Evolutionary conservation across 2,888 invertebrate genomes (phyloP).

Genomic region (Elysia crispata): DNA sequence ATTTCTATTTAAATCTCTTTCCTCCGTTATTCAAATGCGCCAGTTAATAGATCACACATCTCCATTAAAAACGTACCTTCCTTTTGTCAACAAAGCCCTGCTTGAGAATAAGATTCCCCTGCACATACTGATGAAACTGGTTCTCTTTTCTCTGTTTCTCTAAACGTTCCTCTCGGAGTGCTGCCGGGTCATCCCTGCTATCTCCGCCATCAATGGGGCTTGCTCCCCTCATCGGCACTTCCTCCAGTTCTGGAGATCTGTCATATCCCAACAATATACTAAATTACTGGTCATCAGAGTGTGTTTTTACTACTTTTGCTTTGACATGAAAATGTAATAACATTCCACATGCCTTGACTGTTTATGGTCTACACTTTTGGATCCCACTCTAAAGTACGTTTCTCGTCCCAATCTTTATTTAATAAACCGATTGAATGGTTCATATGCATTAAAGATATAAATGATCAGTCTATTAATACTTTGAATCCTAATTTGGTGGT

Average conservation of each 20-base stretch:
- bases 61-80: constrained; percentile 80
- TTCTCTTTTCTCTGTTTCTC: constrained; percentile 73
- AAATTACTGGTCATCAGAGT: background rate
- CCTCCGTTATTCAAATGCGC: too few species aligned
- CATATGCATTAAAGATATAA: too few species aligned
- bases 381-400: too few species aligned
- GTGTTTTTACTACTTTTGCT: background rate
- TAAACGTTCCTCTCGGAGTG: constrained; percentile 65
- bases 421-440: too few species aligned
- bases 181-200: constrained; percentile 49
- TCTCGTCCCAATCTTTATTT: too few species aligned
- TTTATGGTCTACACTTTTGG: too few species aligned
- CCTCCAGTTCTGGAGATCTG: constrained; percentile 46
- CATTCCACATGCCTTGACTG: background rate
- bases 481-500: too few species aligned
- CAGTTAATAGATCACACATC: too few species aligned
- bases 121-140: constrained; percentile 91
- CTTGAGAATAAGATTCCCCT: constrained; percentile 94
- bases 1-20: too few species aligned
- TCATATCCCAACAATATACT: too few species aligned
- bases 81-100: constrained; percentile 96
- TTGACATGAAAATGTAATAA: too few species aligned
- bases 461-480: too few species aligned
- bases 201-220: constrained; percentile 41
- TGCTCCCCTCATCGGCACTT: constrained; percentile 6